These are phyloP conservation scores for Eulimnadia texana DNA, from an alignment of 1,140 invertebrate genomes.

Conservation along the genomic window DNA sequence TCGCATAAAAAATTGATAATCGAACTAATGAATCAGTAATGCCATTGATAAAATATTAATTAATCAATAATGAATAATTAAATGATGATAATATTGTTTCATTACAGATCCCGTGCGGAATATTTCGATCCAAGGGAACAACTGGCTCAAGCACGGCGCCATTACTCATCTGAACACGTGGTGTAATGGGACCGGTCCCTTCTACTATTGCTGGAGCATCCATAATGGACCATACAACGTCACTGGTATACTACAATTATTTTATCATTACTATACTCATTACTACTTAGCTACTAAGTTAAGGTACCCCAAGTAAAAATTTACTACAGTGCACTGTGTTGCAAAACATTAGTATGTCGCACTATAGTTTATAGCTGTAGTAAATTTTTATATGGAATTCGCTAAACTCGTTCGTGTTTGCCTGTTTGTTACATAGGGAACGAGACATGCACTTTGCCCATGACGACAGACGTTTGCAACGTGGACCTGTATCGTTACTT, in stretches of 20 bases:
- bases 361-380: too few relatives aligned
- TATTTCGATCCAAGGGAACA: conserved; percentile 8
- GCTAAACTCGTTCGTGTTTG: background rate
- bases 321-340: too few relatives aligned
- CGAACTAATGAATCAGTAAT: too few relatives aligned
- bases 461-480: conserved; percentile 1
- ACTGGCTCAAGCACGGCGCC: conserved; percentile 15
- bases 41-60: too few relatives aligned
- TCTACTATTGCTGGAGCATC: conserved; percentile 9
- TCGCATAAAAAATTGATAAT: too few relatives aligned
- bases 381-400: too few relatives aligned
- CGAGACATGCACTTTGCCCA: conserved; percentile 2
- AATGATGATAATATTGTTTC: background rate
- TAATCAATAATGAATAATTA: too few relatives aligned
- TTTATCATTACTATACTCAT: background rate
- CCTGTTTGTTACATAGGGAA: conserved; percentile 5
- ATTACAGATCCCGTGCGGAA: conserved; percentile 9
- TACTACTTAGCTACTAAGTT: too few relatives aligned
- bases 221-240: conserved; percentile 4
- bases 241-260: conserved; percentile 1
- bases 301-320: too few relatives aligned
- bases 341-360: too few relatives aligned
- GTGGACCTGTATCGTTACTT: conserved; percentile 10
- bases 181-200: conserved; percentile 13
- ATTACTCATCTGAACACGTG: conserved; percentile 3